Conservation (phyloP, 2,888 invertebrate genomes). For the Melieria omissa region DNA sequence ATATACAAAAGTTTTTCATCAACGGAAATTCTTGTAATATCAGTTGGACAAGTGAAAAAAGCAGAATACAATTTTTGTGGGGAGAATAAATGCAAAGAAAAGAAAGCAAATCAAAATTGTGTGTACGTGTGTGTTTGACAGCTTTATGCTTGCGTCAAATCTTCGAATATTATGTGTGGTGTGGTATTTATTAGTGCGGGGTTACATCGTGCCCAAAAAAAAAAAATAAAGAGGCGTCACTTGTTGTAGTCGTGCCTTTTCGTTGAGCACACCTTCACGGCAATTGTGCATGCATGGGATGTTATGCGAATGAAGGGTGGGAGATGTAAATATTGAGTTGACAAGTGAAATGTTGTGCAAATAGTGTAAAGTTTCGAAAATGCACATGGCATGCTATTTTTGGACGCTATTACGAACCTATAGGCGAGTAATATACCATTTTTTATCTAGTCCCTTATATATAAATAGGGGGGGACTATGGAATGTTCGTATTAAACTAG, state of each 20-base stretch:
- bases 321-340: neutral
- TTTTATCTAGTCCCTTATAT: no score
- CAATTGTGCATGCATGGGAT: no score
- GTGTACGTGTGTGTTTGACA: slow-evolving; percentile 32
- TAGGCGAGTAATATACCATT: no score
- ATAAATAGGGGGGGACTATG: no score
- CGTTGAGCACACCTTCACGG: no score
- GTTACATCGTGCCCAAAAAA: slow-evolving; percentile 7
- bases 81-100: slow-evolving; percentile 6
- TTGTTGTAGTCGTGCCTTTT: neutral
- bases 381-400: neutral
- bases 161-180: slow-evolving; percentile 26
- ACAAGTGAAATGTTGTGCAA: slow-evolving; percentile 25
- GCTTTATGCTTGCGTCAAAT: slow-evolving; percentile 38
- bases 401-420: no score
- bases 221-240: neutral
- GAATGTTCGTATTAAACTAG: no score
- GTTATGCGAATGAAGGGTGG: no score
- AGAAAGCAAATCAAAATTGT: neutral
- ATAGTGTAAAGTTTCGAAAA: slow-evolving; percentile 24
- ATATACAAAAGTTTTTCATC: slow-evolving; percentile 34
- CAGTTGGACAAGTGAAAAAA: neutral
- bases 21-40: slow-evolving; percentile 7
- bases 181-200: slow-evolving; percentile 19
- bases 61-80: neutral